A percentile compares a stretch with the other conserved stretches of the same genome.
These are phyloP conservation scores for Troglohyphantes excavatus DNA, from an alignment of 2,888 invertebrate genomes.

Conservation along the genomic window DNA sequence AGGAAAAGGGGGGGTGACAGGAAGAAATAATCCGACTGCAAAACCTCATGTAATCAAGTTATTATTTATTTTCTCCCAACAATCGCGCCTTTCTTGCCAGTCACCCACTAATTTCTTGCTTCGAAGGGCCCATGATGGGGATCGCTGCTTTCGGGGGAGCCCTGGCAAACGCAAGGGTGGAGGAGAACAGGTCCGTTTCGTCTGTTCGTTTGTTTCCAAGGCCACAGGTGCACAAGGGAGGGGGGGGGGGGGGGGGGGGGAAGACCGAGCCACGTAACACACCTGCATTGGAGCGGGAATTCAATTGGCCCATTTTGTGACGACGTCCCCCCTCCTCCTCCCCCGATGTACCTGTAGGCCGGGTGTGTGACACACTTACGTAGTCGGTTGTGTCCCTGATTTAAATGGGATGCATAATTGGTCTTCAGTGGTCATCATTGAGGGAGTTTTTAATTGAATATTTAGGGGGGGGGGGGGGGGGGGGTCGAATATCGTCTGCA, in stretches of 20 bases:
- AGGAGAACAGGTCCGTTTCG: slow-evolving; percentile 9
- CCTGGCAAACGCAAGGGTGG: slow-evolving; percentile 3
- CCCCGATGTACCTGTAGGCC: slow-evolving; percentile 52
- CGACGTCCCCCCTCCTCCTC: not conserved
- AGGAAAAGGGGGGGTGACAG: not conserved
- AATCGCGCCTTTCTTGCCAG: slow-evolving; percentile 52
- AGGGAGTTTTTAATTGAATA: not conserved
- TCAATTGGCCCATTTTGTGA: slow-evolving; percentile 75
- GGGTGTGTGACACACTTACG: slow-evolving; percentile 54
- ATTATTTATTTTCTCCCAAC: slow-evolving; percentile 62
- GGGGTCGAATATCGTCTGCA: not conserved
- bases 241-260: slow-evolving; percentile 10
- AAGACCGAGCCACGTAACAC: slow-evolving; percentile 66
- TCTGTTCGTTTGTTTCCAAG: slow-evolving; percentile 66
- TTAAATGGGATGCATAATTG: slow-evolving; percentile 46
- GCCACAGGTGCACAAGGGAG: slow-evolving; percentile 60
- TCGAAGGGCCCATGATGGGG: slow-evolving; percentile 55
- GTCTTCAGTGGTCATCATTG: slow-evolving; percentile 29
- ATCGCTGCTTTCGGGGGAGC: slow-evolving; percentile 15
- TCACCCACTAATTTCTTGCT: slow-evolving; percentile 74
- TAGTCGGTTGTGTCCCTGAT: slow-evolving; percentile 23
- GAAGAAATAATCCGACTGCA: slow-evolving; percentile 59
- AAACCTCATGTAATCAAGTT: slow-evolving; percentile 68
- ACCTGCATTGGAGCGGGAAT: slow-evolving; percentile 72
- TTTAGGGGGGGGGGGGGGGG: not conserved